Evolutionary conservation across 2,113 vertebrate genomes (phyloP).

Genomic region (Alligator mississippiensis): DNA sequence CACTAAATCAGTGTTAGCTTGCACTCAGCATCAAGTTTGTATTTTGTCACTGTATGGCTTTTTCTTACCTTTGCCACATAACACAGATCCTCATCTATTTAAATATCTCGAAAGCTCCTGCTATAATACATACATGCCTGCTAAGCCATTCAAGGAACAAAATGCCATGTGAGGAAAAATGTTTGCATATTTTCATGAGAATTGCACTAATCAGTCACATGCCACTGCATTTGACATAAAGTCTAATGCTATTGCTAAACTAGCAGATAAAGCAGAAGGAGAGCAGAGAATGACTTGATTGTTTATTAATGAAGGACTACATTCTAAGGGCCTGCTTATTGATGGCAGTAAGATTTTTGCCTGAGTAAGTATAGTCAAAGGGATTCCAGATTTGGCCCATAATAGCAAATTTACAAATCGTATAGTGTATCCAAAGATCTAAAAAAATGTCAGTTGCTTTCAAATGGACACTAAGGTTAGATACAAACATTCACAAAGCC

Average conservation of each 20-base stretch:
- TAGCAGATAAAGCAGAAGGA: not conserved
- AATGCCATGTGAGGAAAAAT: not conserved
- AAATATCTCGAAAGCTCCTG: conserved; percentile 14
- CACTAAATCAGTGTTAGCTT: not conserved
- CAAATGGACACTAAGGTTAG: too few species aligned
- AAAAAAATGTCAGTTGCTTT: not conserved
- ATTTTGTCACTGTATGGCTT: not conserved
- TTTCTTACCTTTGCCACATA: conserved; percentile 13
- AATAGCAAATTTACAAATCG: not conserved
- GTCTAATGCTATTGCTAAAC: not conserved
- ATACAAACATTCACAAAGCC: too few species aligned
- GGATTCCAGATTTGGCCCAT: not conserved
- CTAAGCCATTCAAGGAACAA: not conserved
- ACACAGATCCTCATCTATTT: not conserved
- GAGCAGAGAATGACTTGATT: not conserved
- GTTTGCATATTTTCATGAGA: not conserved
- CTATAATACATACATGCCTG: not conserved
- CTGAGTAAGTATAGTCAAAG: not conserved
- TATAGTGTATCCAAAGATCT: not conserved
- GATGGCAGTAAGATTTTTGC: not conserved
- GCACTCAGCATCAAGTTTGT: not conserved
- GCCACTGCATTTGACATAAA: not conserved
- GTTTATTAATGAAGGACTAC: not conserved
- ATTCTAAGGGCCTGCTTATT: not conserved
- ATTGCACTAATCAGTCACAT: not conserved